These are phyloP conservation scores for Lomographa bimaculata DNA, from an alignment of 2,888 invertebrate genomes.

Conservation along the genomic window DNA sequence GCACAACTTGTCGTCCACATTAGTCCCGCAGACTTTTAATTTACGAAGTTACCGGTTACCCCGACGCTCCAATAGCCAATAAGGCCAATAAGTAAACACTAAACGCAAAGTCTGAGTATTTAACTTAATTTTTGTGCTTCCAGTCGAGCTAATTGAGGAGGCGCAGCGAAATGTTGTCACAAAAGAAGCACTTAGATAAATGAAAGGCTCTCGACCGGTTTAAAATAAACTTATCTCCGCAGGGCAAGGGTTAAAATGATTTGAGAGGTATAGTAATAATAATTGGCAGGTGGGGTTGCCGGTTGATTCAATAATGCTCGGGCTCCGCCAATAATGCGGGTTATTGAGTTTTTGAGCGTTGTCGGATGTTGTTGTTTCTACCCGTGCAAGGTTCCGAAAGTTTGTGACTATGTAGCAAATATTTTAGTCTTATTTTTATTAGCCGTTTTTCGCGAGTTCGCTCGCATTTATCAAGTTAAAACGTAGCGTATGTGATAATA, in stretches of 20 bases:
- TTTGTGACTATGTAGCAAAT: too few species aligned
- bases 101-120: slow-evolving; percentile 70
- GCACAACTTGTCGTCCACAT: slow-evolving; percentile 45
- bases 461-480: too few species aligned
- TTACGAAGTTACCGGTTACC: slow-evolving; percentile 66
- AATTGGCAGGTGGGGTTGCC: slow-evolving; percentile 70
- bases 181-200: slow-evolving; percentile 82
- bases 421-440: too few species aligned
- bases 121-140: slow-evolving; percentile 84
- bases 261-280: slow-evolving; percentile 65
- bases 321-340: slow-evolving; percentile 70
- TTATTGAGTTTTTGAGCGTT: slow-evolving; percentile 71
- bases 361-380: slow-evolving; percentile 51
- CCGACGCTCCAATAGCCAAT: slow-evolving; percentile 62
- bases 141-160: slow-evolving; percentile 74
- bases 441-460: too few species aligned
- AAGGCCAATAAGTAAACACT: slow-evolving; percentile 77
- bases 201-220: slow-evolving; percentile 73
- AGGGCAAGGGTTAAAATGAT: slow-evolving; percentile 81
- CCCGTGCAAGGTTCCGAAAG: too few species aligned
- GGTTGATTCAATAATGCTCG: slow-evolving; percentile 75
- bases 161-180: slow-evolving; percentile 75
- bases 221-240: slow-evolving; percentile 81
- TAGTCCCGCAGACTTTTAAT: slow-evolving; percentile 59
- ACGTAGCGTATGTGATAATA: too few species aligned